Evolutionary conservation across 1,140 invertebrate genomes (phyloP), one percentile per base, ranked within the genome.

Genomic region (Drosophila subobscura): DNA sequence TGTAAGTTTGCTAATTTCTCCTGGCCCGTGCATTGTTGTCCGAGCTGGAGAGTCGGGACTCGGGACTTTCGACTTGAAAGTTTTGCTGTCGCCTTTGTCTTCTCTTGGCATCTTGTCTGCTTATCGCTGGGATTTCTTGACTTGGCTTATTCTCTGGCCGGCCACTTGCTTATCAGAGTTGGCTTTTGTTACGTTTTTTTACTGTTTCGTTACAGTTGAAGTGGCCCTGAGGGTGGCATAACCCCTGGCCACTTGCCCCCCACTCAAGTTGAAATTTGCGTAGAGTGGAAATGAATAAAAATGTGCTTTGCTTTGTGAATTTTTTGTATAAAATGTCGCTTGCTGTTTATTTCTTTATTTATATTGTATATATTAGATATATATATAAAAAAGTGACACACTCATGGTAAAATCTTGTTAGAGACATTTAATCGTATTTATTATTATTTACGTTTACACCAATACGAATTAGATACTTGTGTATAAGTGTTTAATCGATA

Each of bases 351-450:
- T 88, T 79, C 59, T 68, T 65, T 76, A 71, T 77, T 56, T 72
- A 74, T 83, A 78, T 81, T 83, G 77, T 81, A 79, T 71, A 88
- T 86, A 88, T 86, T 56, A 72, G 68, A 72, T 72, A 52, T 76
- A 79, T 70, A 72, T 81, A 64, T 85, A 88, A 83, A 86, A 86
- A 86, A 88, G 83, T 88, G 83, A 86, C 83, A 86, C 83, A 79
- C 78, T 78, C 83, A 86, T 83, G 75, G 78, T 86, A 86, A 86
- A 86, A 86, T 86, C 78, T 88, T 88, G 81, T 86, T 83, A 88
- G 83, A 88, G 83, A 86, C 78, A 88, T 66, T 73, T 80, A 85
- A 76, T 73, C 50, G 76, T 46, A 67, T 14, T 53, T 66, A 65
- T 60, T 54, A 20, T 20, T 63, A 56, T 75, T 59, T 60, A 54